A percentile compares a stretch with the other conserved stretches of the same genome.
phyloP scores from a whole-genome alignment of 2,888 invertebrate genomes.

The Ophion slaviceki region DNA sequence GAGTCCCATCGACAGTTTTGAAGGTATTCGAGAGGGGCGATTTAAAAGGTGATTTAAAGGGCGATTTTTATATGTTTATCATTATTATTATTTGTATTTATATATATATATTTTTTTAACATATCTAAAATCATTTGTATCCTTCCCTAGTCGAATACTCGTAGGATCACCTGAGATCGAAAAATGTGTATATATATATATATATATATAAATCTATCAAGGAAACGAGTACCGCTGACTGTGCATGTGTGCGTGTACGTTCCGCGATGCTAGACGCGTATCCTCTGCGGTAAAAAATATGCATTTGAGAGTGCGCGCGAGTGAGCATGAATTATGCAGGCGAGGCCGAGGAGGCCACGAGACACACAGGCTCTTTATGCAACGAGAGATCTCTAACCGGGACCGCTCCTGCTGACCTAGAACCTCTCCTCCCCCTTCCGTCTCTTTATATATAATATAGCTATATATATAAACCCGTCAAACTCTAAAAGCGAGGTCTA shows the following conservation, averaged over 20 bases:
- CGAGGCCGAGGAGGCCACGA: conserved; percentile 58
- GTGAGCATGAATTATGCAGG: conserved; percentile 79
- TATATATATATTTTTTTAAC: too few species aligned
- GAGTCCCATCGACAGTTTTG: too few species aligned
- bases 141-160: conserved; percentile 6
- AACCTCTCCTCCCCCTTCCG: conserved; percentile 61
- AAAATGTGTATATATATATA: neutral
- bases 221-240: conserved; percentile 37
- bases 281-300: conserved; percentile 60
- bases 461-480: conserved; percentile 23
- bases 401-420: conserved; percentile 76
- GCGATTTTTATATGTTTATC: too few species aligned
- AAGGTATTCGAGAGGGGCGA: too few species aligned
- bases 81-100: too few species aligned
- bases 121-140: neutral
- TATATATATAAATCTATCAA: neutral
- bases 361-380: conserved; percentile 67
- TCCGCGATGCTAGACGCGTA: conserved; percentile 52
- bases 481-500: conserved; percentile 9
- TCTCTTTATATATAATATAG: neutral
- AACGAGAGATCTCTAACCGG: conserved; percentile 64
- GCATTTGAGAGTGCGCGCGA: conserved; percentile 65
- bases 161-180: neutral
- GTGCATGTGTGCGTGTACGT: conserved; percentile 14
- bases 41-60: too few species aligned